Percentiles rank a stretch among this genome's conserved stretches.
These are phyloP conservation scores for Chaenocephalus aceratus DNA, from an alignment of 2,113 vertebrate species.

Conservation along the genomic window DNA sequence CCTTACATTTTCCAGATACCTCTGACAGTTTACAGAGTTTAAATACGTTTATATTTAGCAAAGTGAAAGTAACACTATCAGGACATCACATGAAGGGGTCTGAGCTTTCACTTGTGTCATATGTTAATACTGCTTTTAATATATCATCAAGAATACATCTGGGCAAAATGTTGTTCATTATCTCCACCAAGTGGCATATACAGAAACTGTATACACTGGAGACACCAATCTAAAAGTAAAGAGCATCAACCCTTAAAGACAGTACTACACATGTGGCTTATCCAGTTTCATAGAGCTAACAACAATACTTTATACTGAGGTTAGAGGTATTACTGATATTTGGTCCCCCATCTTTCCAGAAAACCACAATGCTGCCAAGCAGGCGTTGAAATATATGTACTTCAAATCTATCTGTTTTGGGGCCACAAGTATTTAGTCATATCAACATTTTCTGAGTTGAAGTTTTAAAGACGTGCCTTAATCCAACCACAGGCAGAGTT, in stretches of 20 bases:
- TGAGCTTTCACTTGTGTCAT: background rate
- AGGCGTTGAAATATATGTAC: background rate
- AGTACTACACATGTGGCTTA: background rate
- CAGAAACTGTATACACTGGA: slow-evolving; percentile 20
- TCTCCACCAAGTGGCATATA: slow-evolving; percentile 64
- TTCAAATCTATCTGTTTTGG: background rate
- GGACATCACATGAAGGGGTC: background rate
- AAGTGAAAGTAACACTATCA: background rate
- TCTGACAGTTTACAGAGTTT: background rate
- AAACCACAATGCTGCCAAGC: background rate
- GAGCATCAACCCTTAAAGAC: background rate
- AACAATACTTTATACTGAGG: background rate
- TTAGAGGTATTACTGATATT: background rate
- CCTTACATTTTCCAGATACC: background rate
- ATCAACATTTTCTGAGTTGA: background rate
- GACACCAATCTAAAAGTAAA: background rate
- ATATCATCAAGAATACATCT: background rate
- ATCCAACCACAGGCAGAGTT: background rate
- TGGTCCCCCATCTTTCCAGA: background rate
- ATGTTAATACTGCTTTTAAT: background rate
- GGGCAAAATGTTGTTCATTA: slow-evolving; percentile 2
- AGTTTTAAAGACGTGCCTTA: background rate
- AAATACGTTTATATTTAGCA: background rate
- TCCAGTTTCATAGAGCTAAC: background rate
- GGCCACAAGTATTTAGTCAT: background rate